Evolutionary conservation across 2,797 vertebrate genomes (phyloP), one percentile per base, ranked within the genome.

Genomic region (Carcharodon carcharias): DNA sequence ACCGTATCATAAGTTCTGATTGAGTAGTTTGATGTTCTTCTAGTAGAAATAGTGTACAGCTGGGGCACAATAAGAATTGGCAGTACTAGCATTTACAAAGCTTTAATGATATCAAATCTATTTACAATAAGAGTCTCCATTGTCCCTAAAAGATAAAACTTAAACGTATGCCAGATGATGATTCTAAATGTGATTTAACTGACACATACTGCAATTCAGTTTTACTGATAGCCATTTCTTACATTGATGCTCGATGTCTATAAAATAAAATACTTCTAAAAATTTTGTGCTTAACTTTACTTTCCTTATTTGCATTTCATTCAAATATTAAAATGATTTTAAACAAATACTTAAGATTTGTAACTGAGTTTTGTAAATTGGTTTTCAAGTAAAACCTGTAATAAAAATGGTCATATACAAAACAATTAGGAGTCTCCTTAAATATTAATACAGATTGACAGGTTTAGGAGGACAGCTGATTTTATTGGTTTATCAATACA

Each of bases 1-100:
- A 97, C 97, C 97, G 96, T 98, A 98, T 98, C 98, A 97, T 97
- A 98, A 98, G 98, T 97, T 98, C 98, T 97, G 98, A 98, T 97
- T 97, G 97, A 97, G 96, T 0, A 82, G 97, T 97, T 97, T 97
- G 97, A 73, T 97, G 97, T 97, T 97, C 97, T 96, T 96, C 96
- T 94, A 95, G 77, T 96, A 96, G 97, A 97, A 97, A 96, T 96
- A 97, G 97, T 50, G 96, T 97, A 97, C 97, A 98, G 97, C 97
- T 98, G 98, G 96, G 97, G 97, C 97, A 97, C 96, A 0, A 45
- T 26, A 96, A 87, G 97, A 54, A 56, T 77, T 73, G 94, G 69
- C 94, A 73, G 94, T 95, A 54, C 69, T 77, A 77, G 94, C 94
- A 95, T 95, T 95, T 95, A 77, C 94, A 95, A 56, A 95, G 94